Evolutionary conservation across 2,888 invertebrate genomes (phyloP).

Genomic region (Limulus polyphemus): DNA sequence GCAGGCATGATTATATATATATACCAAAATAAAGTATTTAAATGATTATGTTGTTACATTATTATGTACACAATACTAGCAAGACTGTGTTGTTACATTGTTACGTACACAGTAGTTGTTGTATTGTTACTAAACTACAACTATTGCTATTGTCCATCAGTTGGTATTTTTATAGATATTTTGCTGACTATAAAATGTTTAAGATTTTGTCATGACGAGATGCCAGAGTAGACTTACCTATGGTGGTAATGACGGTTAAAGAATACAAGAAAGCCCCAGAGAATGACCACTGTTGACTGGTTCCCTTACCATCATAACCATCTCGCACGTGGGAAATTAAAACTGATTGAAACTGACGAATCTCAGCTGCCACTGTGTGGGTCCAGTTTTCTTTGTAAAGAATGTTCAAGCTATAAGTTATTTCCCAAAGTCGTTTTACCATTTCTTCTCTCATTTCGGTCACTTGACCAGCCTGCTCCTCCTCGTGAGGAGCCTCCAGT

Average conservation of each 20-base stretch:
- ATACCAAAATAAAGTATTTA: too few relatives aligned
- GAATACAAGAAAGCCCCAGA: constrained; percentile 85
- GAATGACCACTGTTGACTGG: constrained; percentile 67
- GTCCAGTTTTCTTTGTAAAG: constrained; percentile 59
- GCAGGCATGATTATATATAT: too few relatives aligned
- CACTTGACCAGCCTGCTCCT: constrained; percentile 40
- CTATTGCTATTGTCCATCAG: too few relatives aligned
- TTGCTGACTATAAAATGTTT: too few relatives aligned
- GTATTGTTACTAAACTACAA: too few relatives aligned
- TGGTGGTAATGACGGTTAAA: constrained; percentile 86
- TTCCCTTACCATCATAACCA: constrained; percentile 51
- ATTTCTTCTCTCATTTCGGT: constrained; percentile 46
- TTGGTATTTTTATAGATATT: too few relatives aligned
- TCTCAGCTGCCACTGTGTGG: constrained; percentile 52
- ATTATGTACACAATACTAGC: too few relatives aligned
- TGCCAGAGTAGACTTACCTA: constrained; percentile 51
- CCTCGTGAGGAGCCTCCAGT: constrained; percentile 29
- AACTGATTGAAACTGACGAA: constrained; percentile 49
- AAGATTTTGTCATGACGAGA: too few relatives aligned
- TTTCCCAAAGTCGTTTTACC: constrained; percentile 60
- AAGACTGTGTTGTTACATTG: too few relatives aligned
- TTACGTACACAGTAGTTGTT: too few relatives aligned
- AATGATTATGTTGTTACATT: too few relatives aligned
- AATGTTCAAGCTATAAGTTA: constrained; percentile 54
- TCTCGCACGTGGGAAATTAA: constrained; percentile 47